A percentile compares a stretch with the other conserved stretches of the same genome.
phyloP scores from a whole-genome alignment of 1,140 invertebrate genomes.

The Dryas iulia region DNA sequence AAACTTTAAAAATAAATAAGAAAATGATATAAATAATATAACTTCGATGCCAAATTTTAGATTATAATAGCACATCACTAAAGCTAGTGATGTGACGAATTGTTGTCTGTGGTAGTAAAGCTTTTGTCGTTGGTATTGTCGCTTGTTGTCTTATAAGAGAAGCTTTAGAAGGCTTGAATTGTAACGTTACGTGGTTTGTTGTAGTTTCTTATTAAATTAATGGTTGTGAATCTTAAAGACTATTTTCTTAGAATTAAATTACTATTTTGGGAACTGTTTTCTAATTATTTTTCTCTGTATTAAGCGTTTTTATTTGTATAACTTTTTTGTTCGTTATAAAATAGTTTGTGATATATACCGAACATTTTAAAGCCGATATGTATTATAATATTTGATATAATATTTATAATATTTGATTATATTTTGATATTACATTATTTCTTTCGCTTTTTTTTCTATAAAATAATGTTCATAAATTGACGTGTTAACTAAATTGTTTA shows the following conservation, averaged over 20 bases:
- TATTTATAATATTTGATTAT: no score
- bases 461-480: no score
- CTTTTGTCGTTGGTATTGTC: not conserved
- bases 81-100: not conserved
- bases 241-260: conserved; percentile 13
- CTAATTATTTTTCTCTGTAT: conserved; percentile 1
- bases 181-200: not conserved
- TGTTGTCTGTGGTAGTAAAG: not conserved
- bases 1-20: no score
- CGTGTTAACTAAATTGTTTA: no score
- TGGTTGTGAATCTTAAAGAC: conserved; percentile 26
- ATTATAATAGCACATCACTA: not conserved
- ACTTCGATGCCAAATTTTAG: not conserved
- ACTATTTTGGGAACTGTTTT: conserved; percentile 11
- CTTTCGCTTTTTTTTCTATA: no score
- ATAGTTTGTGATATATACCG: no score
- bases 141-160: not conserved
- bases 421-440: no score
- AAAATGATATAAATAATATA: no score
- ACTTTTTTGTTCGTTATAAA: not conserved
- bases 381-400: no score
- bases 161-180: not conserved
- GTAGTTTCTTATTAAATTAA: not conserved
- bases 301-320: not conserved
- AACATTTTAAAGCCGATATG: no score